Evolutionary conservation across 2,888 invertebrate species (phyloP).

Genomic region (Andrena dorsata): DNA sequence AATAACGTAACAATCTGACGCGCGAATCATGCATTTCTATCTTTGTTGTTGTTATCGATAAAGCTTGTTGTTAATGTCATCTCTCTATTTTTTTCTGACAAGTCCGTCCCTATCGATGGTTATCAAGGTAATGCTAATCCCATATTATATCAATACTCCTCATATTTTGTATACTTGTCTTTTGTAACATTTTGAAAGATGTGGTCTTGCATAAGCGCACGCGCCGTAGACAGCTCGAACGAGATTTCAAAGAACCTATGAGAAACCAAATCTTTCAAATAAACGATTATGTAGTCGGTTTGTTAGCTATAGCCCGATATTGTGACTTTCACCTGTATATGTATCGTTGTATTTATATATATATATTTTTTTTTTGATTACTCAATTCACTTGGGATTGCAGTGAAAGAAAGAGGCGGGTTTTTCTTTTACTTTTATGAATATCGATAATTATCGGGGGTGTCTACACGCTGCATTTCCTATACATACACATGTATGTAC

Average conservation of each 20-base stretch:
- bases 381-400: conserved; percentile 61
- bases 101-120: conserved; percentile 86
- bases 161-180: conserved; percentile 80
- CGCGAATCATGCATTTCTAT: conserved; percentile 80
- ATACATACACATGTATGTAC: conserved; percentile 46
- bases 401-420: conserved; percentile 50
- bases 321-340: conserved; percentile 68
- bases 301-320: conserved; percentile 76
- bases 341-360: conserved; percentile 67
- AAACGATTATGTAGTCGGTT: conserved; percentile 76
- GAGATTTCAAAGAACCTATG: conserved; percentile 30
- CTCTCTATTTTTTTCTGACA: conserved; percentile 86
- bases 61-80: conserved; percentile 85
- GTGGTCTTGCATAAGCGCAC: conserved; percentile 67
- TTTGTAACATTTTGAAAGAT: conserved; percentile 79
- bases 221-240: neutral
- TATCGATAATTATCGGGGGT: conserved; percentile 28
- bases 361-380: too few relatives aligned
- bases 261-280: conserved; percentile 79
- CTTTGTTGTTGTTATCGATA: conserved; percentile 83
- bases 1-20: conserved; percentile 65
- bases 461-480: conserved; percentile 58
- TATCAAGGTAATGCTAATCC: conserved; percentile 86
- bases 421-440: conserved; percentile 16
- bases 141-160: conserved; percentile 85